Percentiles rank a stretch among this genome's conserved stretches.
Conservation (phyloP, 2,888 invertebrate species). For the Nezara viridula region DNA sequence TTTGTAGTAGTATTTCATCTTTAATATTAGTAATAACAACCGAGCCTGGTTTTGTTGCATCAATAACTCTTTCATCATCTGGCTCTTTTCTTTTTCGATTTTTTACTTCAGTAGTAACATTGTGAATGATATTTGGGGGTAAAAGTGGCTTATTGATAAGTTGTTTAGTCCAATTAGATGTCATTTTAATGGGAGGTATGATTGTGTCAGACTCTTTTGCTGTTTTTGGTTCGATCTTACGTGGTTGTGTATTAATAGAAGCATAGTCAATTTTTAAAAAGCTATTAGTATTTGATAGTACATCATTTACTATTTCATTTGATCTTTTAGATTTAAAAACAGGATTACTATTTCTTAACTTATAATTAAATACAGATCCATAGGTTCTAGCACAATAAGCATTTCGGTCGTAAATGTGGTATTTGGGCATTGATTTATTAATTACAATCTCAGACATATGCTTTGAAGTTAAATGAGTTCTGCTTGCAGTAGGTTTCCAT, state of each 20-base stretch:
- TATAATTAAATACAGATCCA: slow-evolving; percentile 47
- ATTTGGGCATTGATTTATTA: not conserved
- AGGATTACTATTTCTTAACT: slow-evolving; percentile 28
- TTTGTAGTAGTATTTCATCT: not conserved
- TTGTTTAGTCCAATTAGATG: not conserved
- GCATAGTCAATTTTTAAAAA: slow-evolving; percentile 45
- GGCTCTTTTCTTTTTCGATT: slow-evolving; percentile 4
- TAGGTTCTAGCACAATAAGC: slow-evolving; percentile 45
- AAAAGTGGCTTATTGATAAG: not conserved
- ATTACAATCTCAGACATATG: slow-evolving; percentile 46
- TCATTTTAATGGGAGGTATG: not conserved
- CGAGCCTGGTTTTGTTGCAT: not conserved
- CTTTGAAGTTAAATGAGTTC: not conserved
- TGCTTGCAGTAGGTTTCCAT: not conserved
- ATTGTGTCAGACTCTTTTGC: not conserved
- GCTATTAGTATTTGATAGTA: slow-evolving; percentile 45
- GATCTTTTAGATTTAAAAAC: slow-evolving; percentile 44
- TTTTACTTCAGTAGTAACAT: not conserved
- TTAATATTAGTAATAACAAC: not conserved
- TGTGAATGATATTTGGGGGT: not conserved
- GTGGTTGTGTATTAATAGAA: not conserved
- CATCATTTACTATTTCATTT: slow-evolving; percentile 38
- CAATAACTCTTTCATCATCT: not conserved
- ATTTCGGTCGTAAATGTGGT: slow-evolving; percentile 29
- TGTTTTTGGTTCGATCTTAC: not conserved